Conservation (phyloP, 1,140 invertebrate species). For the Dreissena rostriformis region DNA sequence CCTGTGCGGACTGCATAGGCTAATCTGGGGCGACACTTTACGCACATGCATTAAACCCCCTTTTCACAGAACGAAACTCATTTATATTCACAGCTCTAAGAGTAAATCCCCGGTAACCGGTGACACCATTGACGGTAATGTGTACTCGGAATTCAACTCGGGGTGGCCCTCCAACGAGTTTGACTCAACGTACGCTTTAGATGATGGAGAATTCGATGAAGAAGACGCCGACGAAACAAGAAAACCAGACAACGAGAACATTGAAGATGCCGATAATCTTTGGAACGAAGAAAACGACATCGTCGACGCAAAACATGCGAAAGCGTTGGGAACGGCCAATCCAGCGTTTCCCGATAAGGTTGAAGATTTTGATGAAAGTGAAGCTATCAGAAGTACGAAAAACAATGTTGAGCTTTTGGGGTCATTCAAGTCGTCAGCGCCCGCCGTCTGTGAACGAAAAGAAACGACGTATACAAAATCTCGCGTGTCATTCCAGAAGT, state of each 20-base stretch:
- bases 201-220: conserved; percentile 6
- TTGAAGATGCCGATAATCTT: conserved; percentile 2
- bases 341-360: background rate
- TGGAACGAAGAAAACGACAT: conserved; percentile 20
- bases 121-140: conserved; percentile 17
- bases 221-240: conserved; percentile 4
- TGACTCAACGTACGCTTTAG: conserved; percentile 23
- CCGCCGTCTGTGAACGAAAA: conserved; percentile 10
- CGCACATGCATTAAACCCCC: no score
- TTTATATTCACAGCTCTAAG: no score
- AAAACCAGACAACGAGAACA: background rate
- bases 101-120: background rate
- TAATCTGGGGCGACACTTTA: no score
- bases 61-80: no score
- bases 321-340: background rate
- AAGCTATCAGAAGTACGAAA: background rate
- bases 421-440: background rate
- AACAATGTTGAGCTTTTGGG: background rate
- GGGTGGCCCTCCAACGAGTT: conserved; percentile 24
- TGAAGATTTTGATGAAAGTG: background rate
- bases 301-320: conserved; percentile 6
- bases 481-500: conserved; percentile 17
- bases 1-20: no score
- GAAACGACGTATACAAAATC: conserved; percentile 30
- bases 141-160: conserved; percentile 34